These are phyloP conservation scores for Heterodera filipjevi DNA, from an alignment of 2,888 invertebrate species.

Conservation along the genomic window DNA sequence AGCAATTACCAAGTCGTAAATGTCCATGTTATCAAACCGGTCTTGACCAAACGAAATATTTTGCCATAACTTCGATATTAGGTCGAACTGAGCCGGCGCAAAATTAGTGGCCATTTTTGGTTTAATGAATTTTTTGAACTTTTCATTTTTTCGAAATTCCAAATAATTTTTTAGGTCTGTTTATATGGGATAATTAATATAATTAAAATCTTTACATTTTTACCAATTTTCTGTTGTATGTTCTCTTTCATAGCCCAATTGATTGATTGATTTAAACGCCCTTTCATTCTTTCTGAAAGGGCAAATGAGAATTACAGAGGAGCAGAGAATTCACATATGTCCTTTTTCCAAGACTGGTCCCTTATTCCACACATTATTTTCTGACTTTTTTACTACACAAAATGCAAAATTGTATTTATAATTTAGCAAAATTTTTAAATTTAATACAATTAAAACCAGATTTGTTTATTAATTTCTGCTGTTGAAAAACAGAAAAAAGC, in stretches of 20 bases:
- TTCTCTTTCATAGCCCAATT: background rate
- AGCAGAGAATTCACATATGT: no score
- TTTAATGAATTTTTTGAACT: background rate
- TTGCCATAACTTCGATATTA: background rate
- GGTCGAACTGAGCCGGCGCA: background rate
- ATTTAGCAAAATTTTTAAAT: no score
- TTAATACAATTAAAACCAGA: no score
- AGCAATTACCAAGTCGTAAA: background rate
- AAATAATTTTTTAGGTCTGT: background rate
- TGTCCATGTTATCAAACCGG: background rate
- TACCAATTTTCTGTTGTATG: background rate
- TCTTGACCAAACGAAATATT: background rate
- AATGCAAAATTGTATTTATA: no score
- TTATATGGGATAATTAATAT: background rate
- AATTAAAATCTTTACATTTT: background rate
- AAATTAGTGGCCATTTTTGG: background rate
- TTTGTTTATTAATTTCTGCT: no score
- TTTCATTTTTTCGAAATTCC: conserved; percentile 1
- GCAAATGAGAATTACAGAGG: no score
- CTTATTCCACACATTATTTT: no score
- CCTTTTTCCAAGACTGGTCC: no score
- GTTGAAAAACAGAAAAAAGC: no score
- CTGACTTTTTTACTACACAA: no score
- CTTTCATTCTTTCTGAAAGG: background rate
- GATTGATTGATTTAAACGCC: background rate